These are phyloP conservation scores for Calypte anna DNA, from an alignment of 2,113 vertebrate species.

Conservation along the genomic window DNA sequence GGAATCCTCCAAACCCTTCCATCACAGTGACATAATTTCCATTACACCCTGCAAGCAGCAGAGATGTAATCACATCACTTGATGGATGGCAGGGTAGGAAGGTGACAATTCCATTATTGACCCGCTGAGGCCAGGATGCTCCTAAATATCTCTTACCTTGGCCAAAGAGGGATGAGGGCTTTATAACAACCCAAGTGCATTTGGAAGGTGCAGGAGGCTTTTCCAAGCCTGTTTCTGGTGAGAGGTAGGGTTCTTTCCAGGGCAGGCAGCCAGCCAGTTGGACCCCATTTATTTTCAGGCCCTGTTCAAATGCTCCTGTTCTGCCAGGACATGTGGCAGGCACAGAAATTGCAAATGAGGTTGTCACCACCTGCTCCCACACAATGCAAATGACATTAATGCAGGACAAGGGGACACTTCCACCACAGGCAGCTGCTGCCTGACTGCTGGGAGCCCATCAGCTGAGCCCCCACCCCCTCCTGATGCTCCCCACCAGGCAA, in stretches of 20 bases:
- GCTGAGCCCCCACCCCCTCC: not conserved
- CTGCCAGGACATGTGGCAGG: slow-evolving; percentile 47
- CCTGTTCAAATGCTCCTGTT: not conserved
- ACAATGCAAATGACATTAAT: not conserved
- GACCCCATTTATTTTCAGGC: not conserved
- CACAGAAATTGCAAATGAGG: slow-evolving; percentile 47
- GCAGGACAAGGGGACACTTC: not conserved
- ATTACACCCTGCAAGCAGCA: not conserved
- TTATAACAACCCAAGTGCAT: not conserved
- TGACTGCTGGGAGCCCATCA: not conserved
- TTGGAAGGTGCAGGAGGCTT: not conserved
- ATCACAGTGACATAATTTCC: not conserved
- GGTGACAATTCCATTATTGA: not conserved
- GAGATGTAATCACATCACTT: not conserved
- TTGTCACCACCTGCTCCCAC: not conserved
- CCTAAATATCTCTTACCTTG: not conserved
- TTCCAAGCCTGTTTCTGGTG: not conserved
- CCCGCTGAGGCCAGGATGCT: not conserved
- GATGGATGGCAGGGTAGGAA: not conserved
- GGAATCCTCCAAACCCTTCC: not conserved
- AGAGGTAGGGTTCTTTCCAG: not conserved
- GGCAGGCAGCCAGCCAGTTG: not conserved
- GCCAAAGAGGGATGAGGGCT: not conserved
- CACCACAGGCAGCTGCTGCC: not conserved
- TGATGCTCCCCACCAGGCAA: not conserved